Evolutionary conservation across 2,113 vertebrate genomes (phyloP).

Genomic region (Tamias sibiricus): DNA sequence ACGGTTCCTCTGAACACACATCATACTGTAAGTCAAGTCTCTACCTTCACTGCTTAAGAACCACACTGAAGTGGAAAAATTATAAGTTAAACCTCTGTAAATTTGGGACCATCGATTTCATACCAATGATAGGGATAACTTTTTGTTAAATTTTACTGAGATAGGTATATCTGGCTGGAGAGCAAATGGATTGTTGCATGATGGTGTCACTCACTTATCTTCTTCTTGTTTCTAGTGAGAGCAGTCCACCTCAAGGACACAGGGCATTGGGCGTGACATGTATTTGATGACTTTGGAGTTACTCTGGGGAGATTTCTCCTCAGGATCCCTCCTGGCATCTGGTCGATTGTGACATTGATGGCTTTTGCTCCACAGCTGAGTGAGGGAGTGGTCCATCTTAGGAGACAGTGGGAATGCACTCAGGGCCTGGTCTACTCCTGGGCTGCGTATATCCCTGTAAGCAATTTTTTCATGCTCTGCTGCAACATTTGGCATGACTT

Average conservation of each 20-base stretch:
- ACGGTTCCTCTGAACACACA: neutral
- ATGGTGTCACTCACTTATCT: neutral
- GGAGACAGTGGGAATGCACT: neutral
- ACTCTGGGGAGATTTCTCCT: neutral
- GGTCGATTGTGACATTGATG: neutral
- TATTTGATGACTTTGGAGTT: neutral
- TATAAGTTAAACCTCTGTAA: neutral
- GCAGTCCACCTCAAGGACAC: neutral
- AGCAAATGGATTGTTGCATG: neutral
- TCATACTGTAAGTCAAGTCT: neutral
- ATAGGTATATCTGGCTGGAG: neutral
- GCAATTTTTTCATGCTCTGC: neutral
- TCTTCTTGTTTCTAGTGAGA: neutral
- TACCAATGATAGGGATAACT: neutral
- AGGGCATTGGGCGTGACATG: neutral
- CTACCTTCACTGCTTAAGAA: neutral
- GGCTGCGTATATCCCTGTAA: neutral
- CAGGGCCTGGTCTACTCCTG: neutral
- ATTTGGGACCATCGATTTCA: neutral
- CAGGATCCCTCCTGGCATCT: neutral
- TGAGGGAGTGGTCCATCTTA: neutral
- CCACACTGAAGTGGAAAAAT: neutral
- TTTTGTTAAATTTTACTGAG: neutral
- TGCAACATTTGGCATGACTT: neutral
- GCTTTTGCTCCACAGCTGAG: neutral